Conservation (phyloP, 2,113 vertebrate genomes). For the Nettapus auritus region DNA sequence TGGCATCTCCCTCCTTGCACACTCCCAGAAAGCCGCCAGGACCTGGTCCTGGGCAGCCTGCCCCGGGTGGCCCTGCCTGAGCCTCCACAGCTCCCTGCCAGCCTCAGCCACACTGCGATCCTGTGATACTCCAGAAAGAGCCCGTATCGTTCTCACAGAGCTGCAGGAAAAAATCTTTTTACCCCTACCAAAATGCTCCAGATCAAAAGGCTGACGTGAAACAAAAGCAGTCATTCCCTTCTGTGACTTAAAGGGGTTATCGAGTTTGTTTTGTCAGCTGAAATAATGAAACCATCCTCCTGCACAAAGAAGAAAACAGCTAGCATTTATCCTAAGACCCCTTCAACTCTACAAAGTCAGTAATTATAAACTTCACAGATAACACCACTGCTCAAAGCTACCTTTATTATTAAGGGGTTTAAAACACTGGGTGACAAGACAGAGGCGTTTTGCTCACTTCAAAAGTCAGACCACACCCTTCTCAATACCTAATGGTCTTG, state of each 20-base stretch:
- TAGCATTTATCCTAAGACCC: neutral
- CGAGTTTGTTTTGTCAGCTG: neutral
- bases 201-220: neutral
- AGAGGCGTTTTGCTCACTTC: neutral
- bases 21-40: neutral
- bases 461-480: neutral
- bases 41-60: neutral
- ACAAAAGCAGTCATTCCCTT: neutral
- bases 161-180: neutral
- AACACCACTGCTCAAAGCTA: neutral
- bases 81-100: neutral
- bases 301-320: neutral
- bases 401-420: neutral
- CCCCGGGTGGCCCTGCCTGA: neutral
- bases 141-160: neutral
- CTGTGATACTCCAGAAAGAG: neutral
- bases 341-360: neutral
- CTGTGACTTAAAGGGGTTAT: neutral
- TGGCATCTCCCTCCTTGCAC: neutral
- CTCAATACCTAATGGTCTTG: neutral
- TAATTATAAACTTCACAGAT: fast-evolving
- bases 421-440: neutral
- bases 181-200: neutral
- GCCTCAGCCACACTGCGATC: neutral
- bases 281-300: neutral